phyloP scores from a whole-genome alignment of 2,797 vertebrate genomes.

The Centropyge bicolor region DNA sequence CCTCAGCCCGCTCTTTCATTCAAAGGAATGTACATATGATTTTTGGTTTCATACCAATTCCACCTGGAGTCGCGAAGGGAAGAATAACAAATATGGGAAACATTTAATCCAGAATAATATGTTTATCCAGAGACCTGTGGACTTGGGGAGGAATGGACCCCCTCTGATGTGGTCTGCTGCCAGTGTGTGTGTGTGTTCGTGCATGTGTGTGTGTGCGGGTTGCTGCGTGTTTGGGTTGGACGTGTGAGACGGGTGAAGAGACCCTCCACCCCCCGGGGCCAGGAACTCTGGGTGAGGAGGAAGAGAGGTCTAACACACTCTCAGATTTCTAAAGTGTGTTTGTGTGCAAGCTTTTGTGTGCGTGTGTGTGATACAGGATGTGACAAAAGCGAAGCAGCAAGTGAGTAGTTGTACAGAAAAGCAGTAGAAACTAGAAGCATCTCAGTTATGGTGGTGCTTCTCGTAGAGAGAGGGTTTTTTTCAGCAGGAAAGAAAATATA shows the following conservation, averaged over 20 bases:
- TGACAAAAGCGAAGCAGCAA: conserved; percentile 55
- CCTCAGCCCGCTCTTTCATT: conserved; percentile 72
- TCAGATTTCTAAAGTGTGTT: conserved; percentile 73
- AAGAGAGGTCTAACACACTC: conserved; percentile 78
- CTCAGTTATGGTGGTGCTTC: conserved; percentile 39
- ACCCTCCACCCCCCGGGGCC: conserved; percentile 77
- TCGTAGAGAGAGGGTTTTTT: neutral
- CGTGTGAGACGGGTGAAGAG: conserved; percentile 74
- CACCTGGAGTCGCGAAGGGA: conserved; percentile 84
- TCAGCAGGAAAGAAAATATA: conserved; percentile 50
- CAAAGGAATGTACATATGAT: conserved; percentile 77
- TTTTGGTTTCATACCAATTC: conserved; percentile 83
- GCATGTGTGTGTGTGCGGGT: conserved; percentile 22
- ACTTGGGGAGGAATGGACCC: conserved; percentile 78
- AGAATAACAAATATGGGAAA: conserved; percentile 88
- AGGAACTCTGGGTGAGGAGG: conserved; percentile 80
- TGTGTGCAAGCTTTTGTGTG: conserved; percentile 39
- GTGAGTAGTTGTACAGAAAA: conserved; percentile 31
- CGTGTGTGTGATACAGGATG: conserved; percentile 61
- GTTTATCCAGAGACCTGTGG: conserved; percentile 83
- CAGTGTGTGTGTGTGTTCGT: conserved; percentile 70
- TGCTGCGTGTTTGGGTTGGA: conserved; percentile 83
- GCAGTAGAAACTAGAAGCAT: conserved; percentile 40
- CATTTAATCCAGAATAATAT: conserved; percentile 87
- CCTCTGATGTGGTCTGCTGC: conserved; percentile 83